phyloP scores from a whole-genome alignment of 2,797 vertebrate genomes.

The Gobio occitaniae region DNA sequence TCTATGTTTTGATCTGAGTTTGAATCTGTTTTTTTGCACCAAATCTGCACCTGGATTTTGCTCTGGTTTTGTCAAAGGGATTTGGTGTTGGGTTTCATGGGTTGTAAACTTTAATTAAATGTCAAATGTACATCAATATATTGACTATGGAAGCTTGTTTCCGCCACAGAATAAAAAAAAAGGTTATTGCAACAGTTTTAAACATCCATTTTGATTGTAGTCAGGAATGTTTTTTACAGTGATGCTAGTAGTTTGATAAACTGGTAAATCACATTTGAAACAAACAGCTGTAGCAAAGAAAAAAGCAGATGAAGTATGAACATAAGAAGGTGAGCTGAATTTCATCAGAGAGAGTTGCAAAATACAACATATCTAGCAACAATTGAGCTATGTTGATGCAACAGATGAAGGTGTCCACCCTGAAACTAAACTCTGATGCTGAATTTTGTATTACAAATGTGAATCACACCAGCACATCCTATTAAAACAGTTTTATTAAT shows the following conservation, averaged over 20 bases:
- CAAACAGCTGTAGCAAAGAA: not conserved
- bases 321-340: not conserved
- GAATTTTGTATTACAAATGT: not conserved
- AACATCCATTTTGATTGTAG: too few species aligned
- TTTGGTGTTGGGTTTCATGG: not conserved
- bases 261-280: not conserved
- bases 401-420: not conserved
- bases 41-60: too few species aligned
- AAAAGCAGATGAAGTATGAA: not conserved
- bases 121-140: not conserved
- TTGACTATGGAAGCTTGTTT: not conserved
- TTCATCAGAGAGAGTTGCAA: not conserved
- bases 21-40: too few species aligned
- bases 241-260: not conserved
- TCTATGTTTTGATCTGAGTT: too few species aligned
- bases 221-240: too few species aligned
- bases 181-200: not conserved
- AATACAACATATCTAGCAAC: not conserved
- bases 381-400: not conserved
- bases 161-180: not conserved
- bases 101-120: not conserved
- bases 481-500: not conserved
- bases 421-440: not conserved
- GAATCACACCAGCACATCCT: not conserved
- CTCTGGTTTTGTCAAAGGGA: too few species aligned